Base-by-base conservation (phyloP, 2,888 invertebrate genomes). In the Timema cristinae region DNA sequence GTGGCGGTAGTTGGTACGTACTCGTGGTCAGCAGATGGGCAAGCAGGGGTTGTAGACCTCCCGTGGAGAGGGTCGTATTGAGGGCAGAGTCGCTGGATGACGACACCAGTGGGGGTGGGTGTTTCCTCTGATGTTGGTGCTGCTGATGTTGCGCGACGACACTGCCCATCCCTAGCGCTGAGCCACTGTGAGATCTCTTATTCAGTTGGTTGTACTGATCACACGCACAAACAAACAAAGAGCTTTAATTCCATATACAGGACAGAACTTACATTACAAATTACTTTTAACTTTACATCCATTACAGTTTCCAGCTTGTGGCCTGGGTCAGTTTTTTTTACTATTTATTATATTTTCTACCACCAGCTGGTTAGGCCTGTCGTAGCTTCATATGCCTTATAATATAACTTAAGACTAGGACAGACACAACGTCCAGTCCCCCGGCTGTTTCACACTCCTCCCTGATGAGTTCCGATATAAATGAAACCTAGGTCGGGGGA, bases 21-120 rank as follows among this genome's bases (percentile, higher is more conserved):
- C 90, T 89, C 81, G 85, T 87, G 68, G 91, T 91, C 76, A 95
- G 88, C 75, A 95, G 87, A 80, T 94, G 94, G 67, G 94, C 94
- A 73, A 95, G 86, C 81, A 92, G 86, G 71, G 93, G 91, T 73
- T 95, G 86, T 81, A 92, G 86, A 71, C 93, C 91, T 84, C 91
- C 93, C 78, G 87, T 86, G 77, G 87, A 86, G 76, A 88, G 77
- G 76, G 88, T 76, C 77, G 84, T 84, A 85, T 74, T 51, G 75
- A 93, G 84, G 77, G 90, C 86, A 67, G 93, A 91, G 83, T 93
- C 93, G 80, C 92, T 92, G 72, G 89, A 88, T 66, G 92, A 90
- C 77, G 91, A 88, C 77, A 89, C 87, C 77, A 93, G 85, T 75
- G 91, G 91, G 72, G 88, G 86, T 32, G 86, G 86, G 76, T 85